Percentiles rank a stretch among this genome's conserved stretches.
These are phyloP conservation scores for Yponomeuta malinellus DNA, from an alignment of 2,888 invertebrate species.

Conservation along the genomic window DNA sequence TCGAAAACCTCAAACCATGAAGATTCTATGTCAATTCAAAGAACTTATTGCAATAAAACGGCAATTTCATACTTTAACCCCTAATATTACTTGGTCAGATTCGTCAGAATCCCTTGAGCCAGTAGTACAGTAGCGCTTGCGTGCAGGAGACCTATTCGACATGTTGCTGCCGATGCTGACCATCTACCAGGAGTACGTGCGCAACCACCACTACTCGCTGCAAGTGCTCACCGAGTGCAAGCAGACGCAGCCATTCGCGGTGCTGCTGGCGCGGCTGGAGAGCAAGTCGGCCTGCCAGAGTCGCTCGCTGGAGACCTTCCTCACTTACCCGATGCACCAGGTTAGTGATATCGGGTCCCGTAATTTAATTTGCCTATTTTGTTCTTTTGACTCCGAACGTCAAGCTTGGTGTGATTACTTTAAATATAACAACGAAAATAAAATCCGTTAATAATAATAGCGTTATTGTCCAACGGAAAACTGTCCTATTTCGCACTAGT, in stretches of 20 bases:
- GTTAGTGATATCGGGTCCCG: slow-evolving; percentile 47
- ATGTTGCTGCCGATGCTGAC: slow-evolving; percentile 96
- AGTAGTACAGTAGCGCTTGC: not conserved
- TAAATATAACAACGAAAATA: too few species aligned
- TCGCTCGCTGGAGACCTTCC: slow-evolving; percentile 89
- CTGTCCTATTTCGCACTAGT: too few species aligned
- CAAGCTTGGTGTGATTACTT: too few species aligned
- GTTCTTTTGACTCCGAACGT: not conserved
- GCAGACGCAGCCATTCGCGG: slow-evolving; percentile 86
- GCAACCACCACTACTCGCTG: slow-evolving; percentile 95
- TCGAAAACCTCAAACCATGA: too few species aligned
- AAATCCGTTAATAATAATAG: too few species aligned
- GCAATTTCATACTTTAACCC: too few species aligned
- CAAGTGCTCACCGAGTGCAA: slow-evolving; percentile 95
- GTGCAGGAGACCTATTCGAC: slow-evolving; percentile 89
- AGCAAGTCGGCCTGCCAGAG: slow-evolving; percentile 91
- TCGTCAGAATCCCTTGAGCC: too few species aligned
- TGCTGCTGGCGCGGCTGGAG: slow-evolving; percentile 86
- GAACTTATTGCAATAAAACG: too few species aligned
- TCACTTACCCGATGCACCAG: slow-evolving; percentile 97
- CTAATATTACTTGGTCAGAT: too few species aligned
- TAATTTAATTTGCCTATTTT: not conserved
- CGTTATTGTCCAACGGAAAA: too few species aligned
- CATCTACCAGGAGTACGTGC: slow-evolving; percentile 95
- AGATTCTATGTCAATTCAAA: too few species aligned